Evolutionary conservation across 1,140 invertebrate genomes (phyloP), one percentile per base, ranked within the genome.

Genomic region (Orchesella cincta): DNA sequence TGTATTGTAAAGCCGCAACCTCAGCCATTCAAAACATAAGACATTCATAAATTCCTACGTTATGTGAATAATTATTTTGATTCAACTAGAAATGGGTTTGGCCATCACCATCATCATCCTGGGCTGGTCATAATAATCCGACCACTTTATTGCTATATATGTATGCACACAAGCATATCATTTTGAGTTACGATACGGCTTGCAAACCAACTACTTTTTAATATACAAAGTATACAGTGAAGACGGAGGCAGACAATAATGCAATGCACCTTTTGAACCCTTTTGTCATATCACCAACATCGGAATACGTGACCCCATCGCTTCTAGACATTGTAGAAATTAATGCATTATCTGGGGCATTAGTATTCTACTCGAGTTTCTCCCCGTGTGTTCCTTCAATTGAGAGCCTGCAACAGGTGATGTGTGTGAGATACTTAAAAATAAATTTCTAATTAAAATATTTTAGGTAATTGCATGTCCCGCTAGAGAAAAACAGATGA

Each of bases 401-500:
- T 46, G 39, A 46, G 20, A n/a, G n/a, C n/a, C 39, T 46, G 39
- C 39, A 12, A 46, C 8, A 46, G 39, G 39, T 12, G 8, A 46
- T 46, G 20, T 20, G 29, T 23, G 54, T 23, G 12, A 57, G 54
- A 57, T 26, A 57, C n/a, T 31, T 33, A 67, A 31, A n/a, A 67
- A 67, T 67, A 67, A 67, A 67, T 67, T 67, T 67, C 62, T 67
- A 67, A 67, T 67, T 67, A 67, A 67, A 67, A 67, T 67, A 67
- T 29, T 67, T 67, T 33, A 12, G 62, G 23, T 67, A 67, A 67
- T 67, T 67, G 62, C 8, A 67, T 33, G 29, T 14, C 8, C 62
- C 62, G 31, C 28, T 67, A 67, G 62, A 67, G 62, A 12, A 12
- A 46, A 57, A 57, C 23, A 57, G 14, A n/a, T n/a, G 12, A 57